Base-by-base conservation (phyloP, 2,888 invertebrate species). In the Polylopha cassiicola region DNA sequence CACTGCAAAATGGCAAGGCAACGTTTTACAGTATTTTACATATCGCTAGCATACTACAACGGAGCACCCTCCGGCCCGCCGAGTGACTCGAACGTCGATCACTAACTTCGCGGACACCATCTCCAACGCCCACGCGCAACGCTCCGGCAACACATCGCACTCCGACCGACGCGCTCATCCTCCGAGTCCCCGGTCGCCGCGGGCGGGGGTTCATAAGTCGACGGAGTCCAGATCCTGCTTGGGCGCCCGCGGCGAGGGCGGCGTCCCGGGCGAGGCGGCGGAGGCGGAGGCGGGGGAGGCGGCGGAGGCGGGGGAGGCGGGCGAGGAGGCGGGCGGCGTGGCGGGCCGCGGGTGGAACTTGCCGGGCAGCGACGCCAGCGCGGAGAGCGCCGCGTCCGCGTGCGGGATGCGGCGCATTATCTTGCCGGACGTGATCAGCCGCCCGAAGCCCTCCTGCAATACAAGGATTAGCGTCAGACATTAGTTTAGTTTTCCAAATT, bases 371-470 rank as follows among this genome's bases (percentile, higher is more conserved):
- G 89, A 82, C 18, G 82, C 81, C 44, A 81, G 77, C 53, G 81
- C 81, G 2, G 91, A 89, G 50, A 92, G 91, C 65, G 91, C 92
- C 51, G 93, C 92, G 70, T 93, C 93, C 26, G 87, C 87, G 73
- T 93, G 93, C 37, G 93, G 93, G 72, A 93, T 84, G 68, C 93
- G 92, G 7, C 80, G 77, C 97, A 98, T 97, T 65, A 98, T 97
- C 82, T 96, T 96, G 44, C 98, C 98, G 30, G 96, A 96, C 6
- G 98, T 99, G 72, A 99, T 99, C 56, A 99, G 92, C 10, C 96
- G 90, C 29, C 98, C 98, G 78, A 98, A 98, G 57, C 98, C 98
- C 87, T 97, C 95, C 81, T 48, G 37, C 1, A 7, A 29, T 10
- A 23, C 6, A 6, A 8, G 7, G 7, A 6, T 10, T n/a, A n/a